Evolutionary conservation across 2,113 vertebrate species (phyloP).

Genomic region (Petromus typicus): DNA sequence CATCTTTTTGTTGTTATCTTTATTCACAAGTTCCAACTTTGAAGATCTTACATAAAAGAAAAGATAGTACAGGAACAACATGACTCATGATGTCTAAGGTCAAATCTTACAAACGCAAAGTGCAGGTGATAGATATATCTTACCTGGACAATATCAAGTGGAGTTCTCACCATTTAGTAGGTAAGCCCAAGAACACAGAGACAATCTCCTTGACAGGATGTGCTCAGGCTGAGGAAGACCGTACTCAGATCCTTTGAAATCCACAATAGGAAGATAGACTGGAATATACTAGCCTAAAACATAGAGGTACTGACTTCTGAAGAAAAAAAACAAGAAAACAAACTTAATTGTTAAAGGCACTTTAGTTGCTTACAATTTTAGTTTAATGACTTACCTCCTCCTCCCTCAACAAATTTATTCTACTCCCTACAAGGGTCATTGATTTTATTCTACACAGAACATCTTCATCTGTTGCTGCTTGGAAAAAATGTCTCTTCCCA

Average conservation of each 20-base stretch:
- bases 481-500: neutral
- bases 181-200: neutral
- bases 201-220: neutral
- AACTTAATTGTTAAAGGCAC: neutral
- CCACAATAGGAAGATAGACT: neutral
- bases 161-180: neutral
- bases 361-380: neutral
- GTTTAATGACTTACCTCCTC: neutral
- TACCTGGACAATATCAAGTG: neutral
- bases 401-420: neutral
- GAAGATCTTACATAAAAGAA: neutral
- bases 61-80: neutral
- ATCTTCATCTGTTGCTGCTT: neutral
- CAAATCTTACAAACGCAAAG: neutral
- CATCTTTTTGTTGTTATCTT: neutral
- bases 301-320: neutral
- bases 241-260: neutral
- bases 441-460: neutral
- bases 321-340: neutral
- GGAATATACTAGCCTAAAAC: neutral
- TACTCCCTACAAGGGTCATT: fast-evolving
- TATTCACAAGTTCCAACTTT: neutral
- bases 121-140: neutral
- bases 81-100: neutral
- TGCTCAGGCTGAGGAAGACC: neutral